Percentiles rank a stretch among this genome's conserved stretches.
Conservation (phyloP, 2,888 invertebrate species). For the Eustalomyia histrio region DNA sequence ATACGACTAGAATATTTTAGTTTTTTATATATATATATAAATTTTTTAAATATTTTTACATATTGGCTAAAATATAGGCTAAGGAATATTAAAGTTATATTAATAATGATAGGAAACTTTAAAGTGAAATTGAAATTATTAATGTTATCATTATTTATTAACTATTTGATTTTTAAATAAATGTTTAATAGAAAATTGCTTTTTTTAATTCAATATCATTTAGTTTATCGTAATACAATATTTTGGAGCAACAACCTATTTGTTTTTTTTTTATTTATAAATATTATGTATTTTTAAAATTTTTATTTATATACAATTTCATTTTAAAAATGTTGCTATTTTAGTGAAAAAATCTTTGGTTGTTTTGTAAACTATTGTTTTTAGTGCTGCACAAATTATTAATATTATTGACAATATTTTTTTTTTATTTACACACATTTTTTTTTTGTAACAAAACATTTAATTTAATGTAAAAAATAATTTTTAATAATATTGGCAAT, state of each 20-base stretch:
- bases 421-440: no score
- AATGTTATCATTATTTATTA: constrained; percentile 31
- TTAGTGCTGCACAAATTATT: neutral
- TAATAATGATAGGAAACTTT: constrained; percentile 62
- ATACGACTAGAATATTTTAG: constrained; percentile 58
- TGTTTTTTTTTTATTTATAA: constrained; percentile 16
- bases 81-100: constrained; percentile 37
- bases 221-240: constrained; percentile 20
- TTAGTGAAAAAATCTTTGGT: constrained; percentile 58
- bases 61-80: constrained; percentile 67
- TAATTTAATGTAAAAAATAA: no score
- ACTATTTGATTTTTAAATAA: constrained; percentile 12
- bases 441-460: no score
- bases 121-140: constrained; percentile 33
- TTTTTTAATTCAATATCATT: constrained; percentile 24
- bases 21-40: constrained; percentile 13
- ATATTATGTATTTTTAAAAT: constrained; percentile 4
- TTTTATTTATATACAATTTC: constrained; percentile 22
- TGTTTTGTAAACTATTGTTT: constrained; percentile 40
- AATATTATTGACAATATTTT: constrained; percentile 2
- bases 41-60: constrained; percentile 45
- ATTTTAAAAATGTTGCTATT: constrained; percentile 7
- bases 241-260: constrained; percentile 59
- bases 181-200: constrained; percentile 46
- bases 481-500: no score